Conservation (phyloP, 2,797 vertebrate species). For the Rhyacichthys aspro region DNA sequence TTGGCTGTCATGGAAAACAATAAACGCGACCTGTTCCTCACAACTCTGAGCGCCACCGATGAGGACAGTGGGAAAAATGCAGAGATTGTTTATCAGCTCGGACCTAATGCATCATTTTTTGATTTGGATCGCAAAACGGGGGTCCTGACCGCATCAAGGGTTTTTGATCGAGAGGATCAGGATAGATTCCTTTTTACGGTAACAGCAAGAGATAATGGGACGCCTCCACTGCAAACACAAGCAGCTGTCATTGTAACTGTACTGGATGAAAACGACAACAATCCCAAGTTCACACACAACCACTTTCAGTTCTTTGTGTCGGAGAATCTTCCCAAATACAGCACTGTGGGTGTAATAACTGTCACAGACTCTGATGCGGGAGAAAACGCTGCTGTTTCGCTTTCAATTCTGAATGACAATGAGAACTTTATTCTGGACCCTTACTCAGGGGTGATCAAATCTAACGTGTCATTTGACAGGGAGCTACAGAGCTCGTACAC, state of each 20-base stretch:
- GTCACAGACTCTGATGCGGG: constrained; percentile 97
- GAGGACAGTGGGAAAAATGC: constrained; percentile 99
- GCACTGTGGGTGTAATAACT: constrained; percentile 98
- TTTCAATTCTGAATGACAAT: constrained; percentile 96
- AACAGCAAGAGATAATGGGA: constrained; percentile 97
- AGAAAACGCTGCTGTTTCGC: constrained; percentile 95
- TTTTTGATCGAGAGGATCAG: constrained; percentile 98
- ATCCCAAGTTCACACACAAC: constrained; percentile 98
- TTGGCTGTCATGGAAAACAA: constrained; percentile 98
- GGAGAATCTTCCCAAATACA: constrained; percentile 98
- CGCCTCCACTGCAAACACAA: constrained; percentile 95
- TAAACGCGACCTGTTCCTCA: constrained; percentile 96
- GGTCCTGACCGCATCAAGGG: constrained; percentile 95
- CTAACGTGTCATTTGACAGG: constrained; percentile 97
- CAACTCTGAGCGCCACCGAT: constrained; percentile 95
- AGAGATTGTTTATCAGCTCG: constrained; percentile 98
- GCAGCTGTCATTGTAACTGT: constrained; percentile 97
- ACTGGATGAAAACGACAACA: constrained; percentile 98
- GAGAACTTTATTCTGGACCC: constrained; percentile 98
- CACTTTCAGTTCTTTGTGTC: constrained; percentile 99
- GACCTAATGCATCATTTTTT: constrained; percentile 98
- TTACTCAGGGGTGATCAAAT: constrained; percentile 96
- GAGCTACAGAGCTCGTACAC: constrained; percentile 99
- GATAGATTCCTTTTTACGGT: constrained; percentile 98
- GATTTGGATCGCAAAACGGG: constrained; percentile 98